A percentile compares a stretch with the other conserved stretches of the same genome.
phyloP scores from a whole-genome alignment of 2,113 vertebrate genomes.

The Myiozetetes cayanensis region DNA sequence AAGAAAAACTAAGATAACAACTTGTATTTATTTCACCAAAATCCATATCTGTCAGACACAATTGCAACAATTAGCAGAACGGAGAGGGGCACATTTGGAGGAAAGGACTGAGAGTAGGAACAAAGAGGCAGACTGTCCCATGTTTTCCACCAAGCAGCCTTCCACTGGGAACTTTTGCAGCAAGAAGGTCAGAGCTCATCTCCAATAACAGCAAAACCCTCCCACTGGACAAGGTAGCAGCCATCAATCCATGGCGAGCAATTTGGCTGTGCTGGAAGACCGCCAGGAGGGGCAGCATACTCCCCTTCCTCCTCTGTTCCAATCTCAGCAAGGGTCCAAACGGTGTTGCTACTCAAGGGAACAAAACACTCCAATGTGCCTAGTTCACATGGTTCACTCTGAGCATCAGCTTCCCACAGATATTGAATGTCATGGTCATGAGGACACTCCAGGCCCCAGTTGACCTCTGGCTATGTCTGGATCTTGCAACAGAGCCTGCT shows the following conservation, averaged over 20 bases:
- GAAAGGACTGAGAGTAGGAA: neutral
- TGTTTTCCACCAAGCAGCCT: neutral
- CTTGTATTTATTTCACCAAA: neutral
- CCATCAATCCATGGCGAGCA: rapidly evolving
- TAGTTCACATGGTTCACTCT: neutral
- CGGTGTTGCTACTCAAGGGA: neutral
- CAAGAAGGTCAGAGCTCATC: neutral
- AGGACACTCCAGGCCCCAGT: neutral
- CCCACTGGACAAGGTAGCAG: neutral
- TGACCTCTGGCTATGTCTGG: neutral
- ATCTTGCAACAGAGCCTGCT: neutral
- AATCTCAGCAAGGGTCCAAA: neutral
- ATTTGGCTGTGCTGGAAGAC: neutral
- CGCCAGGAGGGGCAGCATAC: neutral
- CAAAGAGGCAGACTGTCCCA: neutral
- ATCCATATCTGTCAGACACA: neutral
- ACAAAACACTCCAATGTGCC: rapidly evolving
- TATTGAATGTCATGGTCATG: neutral
- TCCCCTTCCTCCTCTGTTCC: neutral
- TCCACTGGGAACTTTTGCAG: neutral
- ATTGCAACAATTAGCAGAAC: neutral
- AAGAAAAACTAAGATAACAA: neutral
- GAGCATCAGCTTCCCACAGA: neutral
- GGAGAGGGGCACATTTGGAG: neutral
- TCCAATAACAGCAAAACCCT: neutral